Conservation (phyloP, 92 coral and sea anemone genomes). For the Zoanthus gigantus region DNA sequence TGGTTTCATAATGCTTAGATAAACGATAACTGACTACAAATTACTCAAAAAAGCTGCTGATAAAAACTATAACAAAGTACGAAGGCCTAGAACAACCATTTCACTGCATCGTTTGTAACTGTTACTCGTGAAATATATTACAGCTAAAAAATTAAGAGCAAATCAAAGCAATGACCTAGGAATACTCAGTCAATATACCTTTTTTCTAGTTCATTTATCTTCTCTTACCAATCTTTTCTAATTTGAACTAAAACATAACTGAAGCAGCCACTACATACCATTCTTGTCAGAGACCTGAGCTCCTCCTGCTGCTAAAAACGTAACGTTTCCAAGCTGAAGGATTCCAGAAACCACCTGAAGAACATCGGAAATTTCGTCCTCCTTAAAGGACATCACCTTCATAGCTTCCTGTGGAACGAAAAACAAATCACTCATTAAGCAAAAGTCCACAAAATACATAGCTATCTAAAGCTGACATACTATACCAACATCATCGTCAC, state of each 20-base stretch:
- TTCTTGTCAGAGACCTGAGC: conserved; percentile 94
- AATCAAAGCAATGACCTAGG: no score
- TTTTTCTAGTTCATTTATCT: background rate
- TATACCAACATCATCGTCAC: background rate
- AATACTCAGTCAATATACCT: no score
- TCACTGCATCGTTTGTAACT: no score
- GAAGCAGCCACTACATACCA: conserved; percentile 54
- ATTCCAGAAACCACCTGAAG: conserved; percentile 94
- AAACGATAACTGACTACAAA: no score
- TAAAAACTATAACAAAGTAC: no score
- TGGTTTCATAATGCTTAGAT: no score
- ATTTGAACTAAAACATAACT: background rate
- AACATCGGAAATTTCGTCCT: conserved; percentile 85
- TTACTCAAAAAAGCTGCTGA: no score
- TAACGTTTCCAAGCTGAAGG: conserved; percentile 90
- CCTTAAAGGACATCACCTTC: conserved; percentile 91
- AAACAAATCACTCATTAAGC: background rate
- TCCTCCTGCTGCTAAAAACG: conserved; percentile 91
- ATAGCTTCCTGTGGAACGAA: conserved; percentile 81
- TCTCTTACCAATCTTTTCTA: background rate
- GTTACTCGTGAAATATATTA: no score
- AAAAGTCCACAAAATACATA: background rate
- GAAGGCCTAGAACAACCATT: no score
- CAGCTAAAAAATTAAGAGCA: no score
- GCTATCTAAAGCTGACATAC: background rate